A percentile compares a stretch with the other conserved stretches of the same genome.
phyloP scores from a whole-genome alignment of 2,888 invertebrate genomes.

The Galeruca laticollis region DNA sequence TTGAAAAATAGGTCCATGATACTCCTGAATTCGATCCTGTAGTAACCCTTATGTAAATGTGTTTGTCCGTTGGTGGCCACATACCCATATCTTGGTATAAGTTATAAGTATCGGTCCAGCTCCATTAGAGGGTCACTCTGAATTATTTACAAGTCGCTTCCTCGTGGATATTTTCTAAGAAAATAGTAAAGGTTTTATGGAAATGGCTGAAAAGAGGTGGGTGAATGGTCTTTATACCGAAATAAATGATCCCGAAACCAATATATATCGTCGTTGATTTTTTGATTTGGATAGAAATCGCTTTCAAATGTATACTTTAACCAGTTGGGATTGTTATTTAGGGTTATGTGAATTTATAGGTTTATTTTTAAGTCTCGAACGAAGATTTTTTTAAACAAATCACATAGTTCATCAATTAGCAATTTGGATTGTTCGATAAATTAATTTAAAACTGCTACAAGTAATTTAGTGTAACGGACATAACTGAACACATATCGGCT shows the following conservation, averaged over 20 bases:
- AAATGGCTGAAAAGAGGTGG: constrained; percentile 55
- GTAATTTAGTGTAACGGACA: too few relatives aligned
- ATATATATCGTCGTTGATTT: constrained; percentile 45
- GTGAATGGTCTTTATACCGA: constrained; percentile 57
- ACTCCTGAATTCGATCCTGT: constrained; percentile 37
- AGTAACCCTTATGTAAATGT: constrained; percentile 57
- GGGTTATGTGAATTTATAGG: constrained; percentile 17
- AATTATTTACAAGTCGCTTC: constrained; percentile 66
- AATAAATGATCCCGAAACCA: constrained; percentile 56
- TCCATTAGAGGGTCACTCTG: constrained; percentile 65
- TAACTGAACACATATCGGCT: too few relatives aligned
- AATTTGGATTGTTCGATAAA: too few relatives aligned
- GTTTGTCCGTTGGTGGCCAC: constrained; percentile 35
- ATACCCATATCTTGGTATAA: constrained; percentile 57
- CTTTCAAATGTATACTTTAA: constrained; percentile 37
- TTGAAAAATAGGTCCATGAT: background rate
- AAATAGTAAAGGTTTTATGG: constrained; percentile 51
- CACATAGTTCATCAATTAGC: too few relatives aligned
- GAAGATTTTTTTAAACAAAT: too few relatives aligned
- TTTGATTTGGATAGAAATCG: constrained; percentile 44
- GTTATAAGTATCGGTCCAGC: constrained; percentile 63
- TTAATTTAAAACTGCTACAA: too few relatives aligned
- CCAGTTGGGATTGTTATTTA: constrained; percentile 20
- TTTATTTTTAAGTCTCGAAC: constrained; percentile 18
- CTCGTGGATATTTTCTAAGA: constrained; percentile 61